phyloP scores from a whole-genome alignment of 2,888 invertebrate genomes.

The Stegana nigrithorax region DNA sequence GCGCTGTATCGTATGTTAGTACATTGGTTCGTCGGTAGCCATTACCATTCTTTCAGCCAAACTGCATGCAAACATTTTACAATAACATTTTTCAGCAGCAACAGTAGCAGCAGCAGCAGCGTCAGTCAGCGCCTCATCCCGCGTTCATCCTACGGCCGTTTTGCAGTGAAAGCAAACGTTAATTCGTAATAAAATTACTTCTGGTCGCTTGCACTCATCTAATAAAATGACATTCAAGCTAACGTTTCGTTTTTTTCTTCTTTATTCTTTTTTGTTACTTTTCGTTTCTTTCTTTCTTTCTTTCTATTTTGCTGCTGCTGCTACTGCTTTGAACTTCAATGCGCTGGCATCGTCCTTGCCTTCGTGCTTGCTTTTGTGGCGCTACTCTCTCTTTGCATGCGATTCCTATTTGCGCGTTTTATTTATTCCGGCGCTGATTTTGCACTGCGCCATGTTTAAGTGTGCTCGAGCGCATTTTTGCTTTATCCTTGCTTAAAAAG shows the following conservation, averaged over 20 bases:
- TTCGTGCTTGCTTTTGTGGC: background rate
- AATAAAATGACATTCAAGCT: conserved; percentile 10
- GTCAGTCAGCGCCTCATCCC: no score
- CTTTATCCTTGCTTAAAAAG: conserved; percentile 26
- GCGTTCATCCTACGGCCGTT: no score
- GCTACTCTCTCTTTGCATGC: background rate
- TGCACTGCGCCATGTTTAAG: background rate
- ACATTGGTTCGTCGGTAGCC: no score
- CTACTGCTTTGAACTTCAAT: background rate
- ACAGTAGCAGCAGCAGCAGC: no score
- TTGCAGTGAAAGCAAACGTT: conserved; percentile 7
- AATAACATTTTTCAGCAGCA: no score
- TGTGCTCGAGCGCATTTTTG: conserved; percentile 12
- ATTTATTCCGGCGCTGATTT: conserved; percentile 16
- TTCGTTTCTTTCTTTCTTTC: background rate
- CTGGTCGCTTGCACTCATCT: conserved; percentile 10
- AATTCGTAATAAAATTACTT: conserved; percentile 17
- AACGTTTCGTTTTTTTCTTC: background rate
- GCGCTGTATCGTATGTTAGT: no score
- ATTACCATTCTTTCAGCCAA: no score
- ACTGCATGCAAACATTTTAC: no score
- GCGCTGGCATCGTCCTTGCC: background rate
- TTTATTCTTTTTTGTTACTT: background rate
- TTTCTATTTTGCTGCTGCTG: no score
- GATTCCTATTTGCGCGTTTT: background rate